Evolutionary conservation across 2,113 vertebrate species (phyloP).

Genomic region (Cyprinodon variegatus): DNA sequence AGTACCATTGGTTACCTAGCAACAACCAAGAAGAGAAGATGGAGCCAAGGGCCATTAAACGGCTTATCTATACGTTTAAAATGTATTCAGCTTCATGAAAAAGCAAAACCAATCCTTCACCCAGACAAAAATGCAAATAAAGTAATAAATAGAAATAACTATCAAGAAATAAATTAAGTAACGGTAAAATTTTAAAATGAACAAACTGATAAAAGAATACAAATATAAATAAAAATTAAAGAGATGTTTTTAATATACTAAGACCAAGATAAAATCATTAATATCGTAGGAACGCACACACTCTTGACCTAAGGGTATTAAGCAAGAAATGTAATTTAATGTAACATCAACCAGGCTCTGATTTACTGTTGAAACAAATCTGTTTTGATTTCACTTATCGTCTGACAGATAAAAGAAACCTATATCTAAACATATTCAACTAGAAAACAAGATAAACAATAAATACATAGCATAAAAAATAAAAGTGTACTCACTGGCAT

Average conservation of each 20-base stretch:
- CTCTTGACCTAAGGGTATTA: not conserved
- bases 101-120: not conserved
- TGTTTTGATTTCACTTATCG: not conserved
- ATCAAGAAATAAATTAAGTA: no score
- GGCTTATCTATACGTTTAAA: slow-evolving; percentile 21
- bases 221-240: not conserved
- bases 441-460: not conserved
- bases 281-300: not conserved
- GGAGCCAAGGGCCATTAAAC: slow-evolving; percentile 16
- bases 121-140: not conserved
- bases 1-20: slow-evolving; percentile 57
- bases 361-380: not conserved
- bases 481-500: slow-evolving; percentile 81
- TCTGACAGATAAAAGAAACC: not conserved
- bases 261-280: no score
- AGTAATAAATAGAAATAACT: no score
- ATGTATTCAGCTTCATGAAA: not conserved
- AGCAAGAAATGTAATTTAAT: not conserved
- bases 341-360: not conserved
- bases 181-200: no score
- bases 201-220: not conserved
- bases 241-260: not conserved
- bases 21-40: slow-evolving; percentile 29
- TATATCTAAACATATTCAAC: not conserved
- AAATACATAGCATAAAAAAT: not conserved